phyloP scores from a whole-genome alignment of 2,797 vertebrate species.

The Philypnodon macrostomus region DNA sequence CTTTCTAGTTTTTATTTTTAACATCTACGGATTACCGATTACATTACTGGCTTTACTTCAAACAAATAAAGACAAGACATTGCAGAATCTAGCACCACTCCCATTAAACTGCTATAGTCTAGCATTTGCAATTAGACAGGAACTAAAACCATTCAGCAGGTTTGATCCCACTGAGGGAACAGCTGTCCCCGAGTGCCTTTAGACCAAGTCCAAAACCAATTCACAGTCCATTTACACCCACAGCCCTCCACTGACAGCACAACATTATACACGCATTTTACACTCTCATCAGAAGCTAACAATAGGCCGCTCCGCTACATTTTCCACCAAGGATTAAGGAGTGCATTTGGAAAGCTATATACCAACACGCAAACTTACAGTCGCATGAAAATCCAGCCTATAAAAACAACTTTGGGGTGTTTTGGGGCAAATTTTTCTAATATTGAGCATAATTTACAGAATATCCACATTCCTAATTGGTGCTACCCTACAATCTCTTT shows the following conservation, averaged over 20 bases:
- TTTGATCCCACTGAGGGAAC: conserved; percentile 13
- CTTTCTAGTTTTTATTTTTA: too few species aligned
- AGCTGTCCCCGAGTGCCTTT: conserved; percentile 16
- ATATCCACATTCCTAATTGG: too few species aligned
- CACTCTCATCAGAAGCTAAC: conserved; percentile 3
- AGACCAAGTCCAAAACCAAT: conserved; percentile 20
- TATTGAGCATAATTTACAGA: too few species aligned
- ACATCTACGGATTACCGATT: too few species aligned
- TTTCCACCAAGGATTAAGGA: neutral
- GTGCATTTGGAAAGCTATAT: neutral
- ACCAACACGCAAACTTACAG: neutral
- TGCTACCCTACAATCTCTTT: too few species aligned
- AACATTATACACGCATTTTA: neutral
- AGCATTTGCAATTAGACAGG: conserved; percentile 8
- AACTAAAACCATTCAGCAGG: conserved; percentile 18
- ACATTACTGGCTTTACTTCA: neutral
- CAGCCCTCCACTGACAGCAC: neutral
- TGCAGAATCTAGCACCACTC: neutral
- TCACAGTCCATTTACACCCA: conserved; percentile 17
- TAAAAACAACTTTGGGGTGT: too few species aligned
- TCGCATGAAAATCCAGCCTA: too few species aligned
- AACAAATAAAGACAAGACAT: neutral
- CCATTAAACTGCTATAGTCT: neutral
- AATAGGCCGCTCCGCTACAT: neutral
- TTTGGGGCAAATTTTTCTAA: too few species aligned